These are phyloP conservation scores for Halocynthia roretzi DNA, from an alignment of 23 tunicate species.

Conservation along the genomic window DNA sequence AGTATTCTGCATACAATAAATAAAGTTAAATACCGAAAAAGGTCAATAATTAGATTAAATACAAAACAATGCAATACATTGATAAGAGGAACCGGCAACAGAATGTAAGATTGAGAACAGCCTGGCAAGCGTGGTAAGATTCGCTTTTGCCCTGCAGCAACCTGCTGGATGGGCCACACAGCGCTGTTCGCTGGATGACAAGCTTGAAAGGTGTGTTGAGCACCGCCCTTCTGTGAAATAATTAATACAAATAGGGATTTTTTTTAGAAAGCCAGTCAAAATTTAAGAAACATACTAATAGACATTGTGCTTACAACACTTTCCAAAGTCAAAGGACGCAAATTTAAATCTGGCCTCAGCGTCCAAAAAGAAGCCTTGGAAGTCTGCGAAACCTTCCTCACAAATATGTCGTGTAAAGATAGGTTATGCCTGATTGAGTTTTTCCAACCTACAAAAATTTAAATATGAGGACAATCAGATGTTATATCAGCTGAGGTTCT, in stretches of 20 bases:
- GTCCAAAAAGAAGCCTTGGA: slow-evolving; percentile 92
- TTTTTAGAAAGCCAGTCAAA: not conserved
- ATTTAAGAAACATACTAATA: not conserved
- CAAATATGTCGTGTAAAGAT: slow-evolving; percentile 82
- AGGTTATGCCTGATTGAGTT: slow-evolving; percentile 82
- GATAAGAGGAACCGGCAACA: slow-evolving; percentile 55
- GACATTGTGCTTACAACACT: slow-evolving; percentile 41
- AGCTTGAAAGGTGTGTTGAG: slow-evolving; percentile 28
- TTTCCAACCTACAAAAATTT: slow-evolving; percentile 63
- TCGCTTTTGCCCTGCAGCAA: slow-evolving; percentile 36
- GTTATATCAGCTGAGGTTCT: too few relatives aligned
- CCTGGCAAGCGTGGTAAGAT: slow-evolving; percentile 46
- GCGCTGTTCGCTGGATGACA: not conserved
- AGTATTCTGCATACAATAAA: too few relatives aligned
- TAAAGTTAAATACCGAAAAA: not conserved
- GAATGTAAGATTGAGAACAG: slow-evolving; percentile 53
- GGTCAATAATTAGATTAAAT: not conserved
- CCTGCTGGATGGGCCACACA: slow-evolving; percentile 28
- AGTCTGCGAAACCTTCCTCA: slow-evolving; percentile 47
- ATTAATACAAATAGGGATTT: not conserved
- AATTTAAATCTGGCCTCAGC: slow-evolving; percentile 59
- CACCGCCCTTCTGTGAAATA: slow-evolving; percentile 11
- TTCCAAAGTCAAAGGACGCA: slow-evolving; percentile 68
- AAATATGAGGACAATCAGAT: not conserved
- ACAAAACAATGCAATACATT: slow-evolving; percentile 12